Base-by-base conservation (phyloP, 2,113 vertebrate species). In the Neomonachus schauinslandi region DNA sequence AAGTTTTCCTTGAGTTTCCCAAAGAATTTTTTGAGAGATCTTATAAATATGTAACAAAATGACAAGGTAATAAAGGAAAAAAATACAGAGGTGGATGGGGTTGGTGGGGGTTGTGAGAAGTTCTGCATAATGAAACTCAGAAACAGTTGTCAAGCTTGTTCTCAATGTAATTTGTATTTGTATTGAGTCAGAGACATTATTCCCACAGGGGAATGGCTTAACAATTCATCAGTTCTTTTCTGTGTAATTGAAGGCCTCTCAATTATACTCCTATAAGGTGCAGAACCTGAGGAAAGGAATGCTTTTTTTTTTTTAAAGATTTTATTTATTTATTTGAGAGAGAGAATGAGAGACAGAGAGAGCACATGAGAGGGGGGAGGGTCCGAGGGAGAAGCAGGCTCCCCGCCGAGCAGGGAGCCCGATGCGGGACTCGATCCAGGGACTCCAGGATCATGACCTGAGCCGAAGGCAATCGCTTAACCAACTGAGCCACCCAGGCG, bases 1-100 rank as follows among this genome's bases (percentile, higher is more conserved):
- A 39, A 24, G 61, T 84, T 98, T 96, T 87, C 94, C 93, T 98
- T 98, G 46, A 94, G 42, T 97, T 95, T 84, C 42, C 81, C 42
- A 67, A 98, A 96, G 33, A 93, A 74, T 74, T 21, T 83, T 76
- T 80, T 31, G 83, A 93, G 24, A 96, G 22, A 49, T 94, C 92
- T 98, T 96, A 82, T 15, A 21, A 77, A 67, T n/a, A 31, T 81
- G 42, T 88, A 82, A 82, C 91, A 96, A 97, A 98, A 96, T 69
- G 86, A 1, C 2, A 79, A 59, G 31, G 7, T 18, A 86, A 96
- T 63, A 95, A 10, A 76, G 22, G 15, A 94, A 98, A 96, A 96
- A 97, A 76, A 93, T 11, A 39, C 0, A 88, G 8, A 13, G 24
- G 42, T 7, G 33, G 18, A 53, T 36, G 11, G 36, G 18, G 4